Evolutionary conservation across 2,113 vertebrate species (phyloP).

Genomic region (Panthera leo): DNA sequence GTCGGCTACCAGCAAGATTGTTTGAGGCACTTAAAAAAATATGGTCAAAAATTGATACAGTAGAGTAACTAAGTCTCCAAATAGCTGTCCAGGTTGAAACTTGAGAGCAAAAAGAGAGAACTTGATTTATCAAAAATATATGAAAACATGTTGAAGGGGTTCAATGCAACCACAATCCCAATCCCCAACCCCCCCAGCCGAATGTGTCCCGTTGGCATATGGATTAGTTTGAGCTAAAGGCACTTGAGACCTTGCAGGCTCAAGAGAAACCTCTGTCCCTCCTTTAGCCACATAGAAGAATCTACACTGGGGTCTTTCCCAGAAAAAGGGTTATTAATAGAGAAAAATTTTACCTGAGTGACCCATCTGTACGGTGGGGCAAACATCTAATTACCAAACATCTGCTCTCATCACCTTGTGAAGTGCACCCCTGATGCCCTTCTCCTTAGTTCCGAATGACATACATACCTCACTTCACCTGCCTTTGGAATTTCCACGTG

Average conservation of each 20-base stretch:
- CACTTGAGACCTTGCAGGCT: background rate
- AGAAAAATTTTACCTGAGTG: background rate
- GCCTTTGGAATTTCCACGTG: background rate
- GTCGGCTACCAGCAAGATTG: background rate
- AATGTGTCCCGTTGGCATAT: background rate
- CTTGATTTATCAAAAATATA: background rate
- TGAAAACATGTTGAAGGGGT: background rate
- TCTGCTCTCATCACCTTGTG: background rate
- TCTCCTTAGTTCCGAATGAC: background rate
- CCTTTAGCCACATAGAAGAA: background rate
- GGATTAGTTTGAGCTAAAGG: background rate
- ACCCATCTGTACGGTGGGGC: background rate
- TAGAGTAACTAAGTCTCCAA: background rate
- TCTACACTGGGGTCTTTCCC: background rate
- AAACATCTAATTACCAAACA: background rate
- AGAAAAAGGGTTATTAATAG: background rate
- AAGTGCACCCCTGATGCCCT: background rate
- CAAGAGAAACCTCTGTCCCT: background rate
- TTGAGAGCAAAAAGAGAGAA: background rate
- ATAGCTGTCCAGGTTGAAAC: background rate
- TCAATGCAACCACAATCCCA: background rate
- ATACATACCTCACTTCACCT: background rate
- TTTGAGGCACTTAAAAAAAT: background rate
- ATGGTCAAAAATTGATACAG: background rate
- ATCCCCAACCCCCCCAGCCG: background rate